Evolutionary conservation across 1,140 invertebrate species (phyloP), one percentile per base, ranked within the genome.

Genomic region (Meloidogyne exigua): DNA sequence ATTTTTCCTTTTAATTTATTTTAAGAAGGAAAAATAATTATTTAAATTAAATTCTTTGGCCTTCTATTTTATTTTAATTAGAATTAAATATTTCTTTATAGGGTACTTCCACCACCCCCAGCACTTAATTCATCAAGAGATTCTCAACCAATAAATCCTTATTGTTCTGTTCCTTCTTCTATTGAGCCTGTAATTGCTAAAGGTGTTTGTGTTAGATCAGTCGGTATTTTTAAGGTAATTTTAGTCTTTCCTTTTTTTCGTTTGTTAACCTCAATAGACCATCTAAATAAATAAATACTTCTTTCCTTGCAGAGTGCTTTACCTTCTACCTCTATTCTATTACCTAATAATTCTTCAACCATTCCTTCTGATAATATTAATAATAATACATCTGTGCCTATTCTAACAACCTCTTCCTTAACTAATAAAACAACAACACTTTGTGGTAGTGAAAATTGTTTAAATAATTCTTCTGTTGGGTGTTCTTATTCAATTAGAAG

Each of bases 131-230:
- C 42, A 15, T n/a, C 44, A 62, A 25, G 49, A 42, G 75, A 66
- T 23, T 76, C 49, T 9, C 64, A 62, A 62, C 77, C 28, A 23
- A 68, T 64, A 11, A 79, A 72, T 57, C 32, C 68, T 7, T 39
- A 28, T 26, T 67, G 39, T 49, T 65, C 64, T 36, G 57, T 64
- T 36, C 23, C 28, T 18, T 28, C 21, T 36, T 62, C 57, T 39
- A 78, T 85, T 39, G 78, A 85, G 75, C 83, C 83, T 5, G 82
- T 85, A 21, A 23, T 78, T 18, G 83, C 83, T 32, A 72, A 75
- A 72, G 83, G 83, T 26, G 83, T 87, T 72, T 87, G 85, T 72
- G 85, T 87, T 32, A 69, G 74, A 25, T 76, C 83, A 11, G 78
- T 87, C 57, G 83, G 83, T 21, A 74, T 82, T 23, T 85, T 85